A percentile compares a stretch with the other conserved stretches of the same genome.
These are phyloP conservation scores for Pseudois nayaur DNA, from an alignment of 2,113 vertebrate species.

Conservation along the genomic window DNA sequence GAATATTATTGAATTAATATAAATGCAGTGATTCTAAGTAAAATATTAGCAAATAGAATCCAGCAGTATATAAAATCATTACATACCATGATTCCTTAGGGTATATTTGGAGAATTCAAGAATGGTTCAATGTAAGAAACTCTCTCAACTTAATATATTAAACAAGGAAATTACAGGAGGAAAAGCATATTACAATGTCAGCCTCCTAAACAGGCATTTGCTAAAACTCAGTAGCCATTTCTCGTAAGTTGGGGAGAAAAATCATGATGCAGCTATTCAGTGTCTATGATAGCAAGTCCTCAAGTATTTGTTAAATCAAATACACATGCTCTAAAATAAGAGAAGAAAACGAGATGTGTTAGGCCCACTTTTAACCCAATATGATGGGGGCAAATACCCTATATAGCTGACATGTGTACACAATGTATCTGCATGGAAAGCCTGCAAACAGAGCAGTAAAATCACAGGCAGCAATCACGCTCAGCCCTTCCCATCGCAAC, in stretches of 20 bases:
- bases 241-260: background rate
- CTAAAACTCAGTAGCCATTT: background rate
- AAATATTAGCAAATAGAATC: background rate
- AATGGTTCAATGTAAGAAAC: background rate
- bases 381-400: background rate
- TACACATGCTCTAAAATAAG: background rate
- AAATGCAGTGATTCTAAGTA: background rate
- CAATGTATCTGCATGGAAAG: background rate
- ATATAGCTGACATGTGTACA: background rate
- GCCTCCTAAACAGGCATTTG: background rate
- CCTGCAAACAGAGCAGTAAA: background rate
- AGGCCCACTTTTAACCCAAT: background rate
- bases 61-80: background rate
- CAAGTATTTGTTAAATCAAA: background rate
- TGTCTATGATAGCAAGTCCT: background rate
- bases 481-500: background rate
- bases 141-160: background rate
- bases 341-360: background rate
- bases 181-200: background rate
- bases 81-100: background rate
- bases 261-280: background rate
- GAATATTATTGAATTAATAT: background rate
- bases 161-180: background rate
- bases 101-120: background rate
- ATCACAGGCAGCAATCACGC: background rate